Evolutionary conservation across 1,140 invertebrate species (phyloP).

Genomic region (Penaeus japonicus): DNA sequence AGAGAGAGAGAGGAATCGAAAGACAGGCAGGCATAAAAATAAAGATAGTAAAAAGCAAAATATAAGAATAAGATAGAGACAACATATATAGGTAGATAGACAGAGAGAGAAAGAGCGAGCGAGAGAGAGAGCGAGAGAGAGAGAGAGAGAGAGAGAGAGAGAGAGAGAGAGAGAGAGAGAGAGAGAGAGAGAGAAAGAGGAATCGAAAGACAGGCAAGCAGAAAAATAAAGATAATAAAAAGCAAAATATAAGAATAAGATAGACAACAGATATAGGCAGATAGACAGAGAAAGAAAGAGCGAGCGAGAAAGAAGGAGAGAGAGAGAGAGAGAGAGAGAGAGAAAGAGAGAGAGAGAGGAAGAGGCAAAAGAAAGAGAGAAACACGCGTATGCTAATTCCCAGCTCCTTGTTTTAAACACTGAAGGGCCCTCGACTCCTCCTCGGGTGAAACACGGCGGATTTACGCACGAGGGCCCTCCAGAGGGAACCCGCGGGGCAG

Average conservation of each 20-base stretch:
- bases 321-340: neutral
- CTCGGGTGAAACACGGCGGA: slow-evolving; percentile 1
- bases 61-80: slow-evolving; percentile 17
- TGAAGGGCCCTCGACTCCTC: slow-evolving; percentile 20
- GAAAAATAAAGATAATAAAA: neutral
- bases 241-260: slow-evolving; percentile 16
- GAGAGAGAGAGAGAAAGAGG: slow-evolving; percentile 29
- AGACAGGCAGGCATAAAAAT: slow-evolving; percentile 30
- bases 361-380: neutral
- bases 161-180: neutral
- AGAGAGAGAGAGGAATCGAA: slow-evolving; percentile 39
- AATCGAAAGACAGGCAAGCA: slow-evolving; percentile 35
- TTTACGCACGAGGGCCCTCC: slow-evolving; percentile 13
- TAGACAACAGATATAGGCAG: neutral
- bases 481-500: neutral
- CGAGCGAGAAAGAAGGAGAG: neutral
- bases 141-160: slow-evolving; percentile 6
- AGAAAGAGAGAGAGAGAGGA: neutral
- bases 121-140: slow-evolving; percentile 36
- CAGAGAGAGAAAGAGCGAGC: neutral
- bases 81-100: neutral
- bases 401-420: slow-evolving; percentile 33
- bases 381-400: slow-evolving; percentile 26
- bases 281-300: slow-evolving; percentile 2
- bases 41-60: neutral